Evolutionary conservation across 2,113 vertebrate species (phyloP), one percentile per base, ranked within the genome.

Genomic region (Oncorhynchus kisutch): DNA sequence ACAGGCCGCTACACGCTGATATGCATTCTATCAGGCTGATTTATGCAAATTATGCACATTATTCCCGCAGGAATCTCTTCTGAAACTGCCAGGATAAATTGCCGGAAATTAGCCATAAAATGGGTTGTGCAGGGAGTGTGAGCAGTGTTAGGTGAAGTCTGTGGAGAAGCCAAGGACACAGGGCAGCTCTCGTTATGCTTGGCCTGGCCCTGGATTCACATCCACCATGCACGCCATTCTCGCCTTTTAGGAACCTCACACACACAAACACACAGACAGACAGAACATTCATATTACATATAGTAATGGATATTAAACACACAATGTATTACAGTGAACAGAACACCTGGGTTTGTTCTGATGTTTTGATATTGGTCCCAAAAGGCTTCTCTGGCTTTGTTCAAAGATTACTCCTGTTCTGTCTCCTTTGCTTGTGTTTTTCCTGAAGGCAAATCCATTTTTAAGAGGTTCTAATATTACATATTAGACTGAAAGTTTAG

Each of bases 31-130:
- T 98, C 96, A 96, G 94, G 95, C 96, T 97, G 97, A 99, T 99
- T 98, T 99, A 99, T 99, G 97, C 97, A 98, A 98, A 99, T 99
- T 98, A 99, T 99, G 96, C 96, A 97, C 96, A 97, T 97, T 97
- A 97, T 97, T 98, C 97, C 97, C 95, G 93, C 95, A 95, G 96
- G 97, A 97, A 98, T 97, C 94, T 95, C 94, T 94, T 94, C 96
- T 96, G 93, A 98, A 98, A 99, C 97, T 98, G 97, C 97, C 97
- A 97, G 96, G 96, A 98, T 98, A 99, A 99, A 99, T 98, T 98
- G 97, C 96, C 96, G 96, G 97, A 99, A 99, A 99, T 99, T 98
- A 98, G 96, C 97, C 97, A 99, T 99, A 99, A 99, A 99, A 98
- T 98, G 96, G 96, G 95, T 94, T 95, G 88, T 96, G 96, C 96